Percentiles rank a stretch among this genome's conserved stretches.
Evolutionary conservation across 92 coral and sea anemone genomes (phyloP).

Genomic region (Palythoa grandiflora): DNA sequence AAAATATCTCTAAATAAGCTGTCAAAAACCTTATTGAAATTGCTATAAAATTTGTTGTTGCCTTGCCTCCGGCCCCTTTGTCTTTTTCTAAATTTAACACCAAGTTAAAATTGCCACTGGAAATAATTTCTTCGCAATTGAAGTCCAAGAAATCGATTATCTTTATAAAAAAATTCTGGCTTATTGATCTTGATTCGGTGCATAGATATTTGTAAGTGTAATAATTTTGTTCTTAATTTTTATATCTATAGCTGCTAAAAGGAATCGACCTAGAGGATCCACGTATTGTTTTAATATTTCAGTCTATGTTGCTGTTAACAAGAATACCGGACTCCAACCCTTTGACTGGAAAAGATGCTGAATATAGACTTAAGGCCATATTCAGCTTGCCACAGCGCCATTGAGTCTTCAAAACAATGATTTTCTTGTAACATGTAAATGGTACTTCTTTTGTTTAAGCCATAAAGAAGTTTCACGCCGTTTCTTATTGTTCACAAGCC

Average conservation of each 20-base stretch:
- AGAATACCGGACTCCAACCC: slow-evolving; percentile 5
- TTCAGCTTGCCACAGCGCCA: slow-evolving; percentile 4
- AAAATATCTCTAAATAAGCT: too few species aligned
- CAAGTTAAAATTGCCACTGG: background rate
- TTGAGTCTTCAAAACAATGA: slow-evolving; percentile 15
- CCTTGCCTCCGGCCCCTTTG: too few species aligned
- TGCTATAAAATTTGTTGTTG: too few species aligned
- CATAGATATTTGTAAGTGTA: slow-evolving; percentile 26
- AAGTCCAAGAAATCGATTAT: background rate
- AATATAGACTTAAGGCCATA: slow-evolving; percentile 3
- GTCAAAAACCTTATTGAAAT: too few species aligned
- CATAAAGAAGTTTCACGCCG: background rate
- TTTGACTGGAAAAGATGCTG: background rate
- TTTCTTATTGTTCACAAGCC: slow-evolving; percentile 7
- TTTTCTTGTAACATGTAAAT: background rate
- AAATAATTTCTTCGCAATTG: background rate
- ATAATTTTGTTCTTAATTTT: slow-evolving; percentile 20
- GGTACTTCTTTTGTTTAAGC: slow-evolving; percentile 3
- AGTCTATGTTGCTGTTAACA: background rate
- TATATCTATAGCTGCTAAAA: slow-evolving; percentile 16
- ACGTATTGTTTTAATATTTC: slow-evolving; percentile 35
- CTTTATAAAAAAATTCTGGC: slow-evolving; percentile 25
- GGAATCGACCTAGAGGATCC: slow-evolving; percentile 17
- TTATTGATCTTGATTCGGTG: background rate
- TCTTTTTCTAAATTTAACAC: too few species aligned